These are phyloP conservation scores for Gymnorhina tibicen DNA, from an alignment of 2,113 vertebrate species.

Conservation along the genomic window DNA sequence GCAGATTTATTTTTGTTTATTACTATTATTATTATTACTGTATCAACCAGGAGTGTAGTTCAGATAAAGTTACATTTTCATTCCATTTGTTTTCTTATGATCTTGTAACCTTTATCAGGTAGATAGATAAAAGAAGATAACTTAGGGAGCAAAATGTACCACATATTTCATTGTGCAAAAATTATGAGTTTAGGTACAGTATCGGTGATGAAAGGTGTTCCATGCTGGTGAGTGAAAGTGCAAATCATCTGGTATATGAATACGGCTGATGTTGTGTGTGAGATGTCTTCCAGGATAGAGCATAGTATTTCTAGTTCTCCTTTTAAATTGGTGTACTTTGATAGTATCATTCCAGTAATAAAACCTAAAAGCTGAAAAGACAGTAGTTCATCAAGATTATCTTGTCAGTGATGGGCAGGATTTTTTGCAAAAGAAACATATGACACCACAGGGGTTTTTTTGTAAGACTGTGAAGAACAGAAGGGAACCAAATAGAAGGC, in stretches of 20 bases:
- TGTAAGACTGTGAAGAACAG: background rate
- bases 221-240: background rate
- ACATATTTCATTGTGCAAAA: background rate
- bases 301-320: background rate
- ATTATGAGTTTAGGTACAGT: accelerated
- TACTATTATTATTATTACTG: background rate
- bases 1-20: background rate
- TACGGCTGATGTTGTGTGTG: background rate
- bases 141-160: background rate
- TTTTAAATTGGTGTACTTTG: background rate
- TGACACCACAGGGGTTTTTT: background rate
- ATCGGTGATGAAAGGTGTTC: background rate
- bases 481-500: background rate
- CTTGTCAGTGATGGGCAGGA: background rate
- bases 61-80: background rate
- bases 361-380: background rate
- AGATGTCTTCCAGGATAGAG: background rate
- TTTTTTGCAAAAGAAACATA: background rate
- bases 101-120: background rate
- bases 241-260: background rate
- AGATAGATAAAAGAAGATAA: background rate
- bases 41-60: background rate
- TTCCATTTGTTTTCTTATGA: background rate
- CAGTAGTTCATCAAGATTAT: background rate
- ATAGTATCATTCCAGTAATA: background rate